phyloP scores from a whole-genome alignment of 1,140 invertebrate genomes.

The Fopius arisanus region DNA sequence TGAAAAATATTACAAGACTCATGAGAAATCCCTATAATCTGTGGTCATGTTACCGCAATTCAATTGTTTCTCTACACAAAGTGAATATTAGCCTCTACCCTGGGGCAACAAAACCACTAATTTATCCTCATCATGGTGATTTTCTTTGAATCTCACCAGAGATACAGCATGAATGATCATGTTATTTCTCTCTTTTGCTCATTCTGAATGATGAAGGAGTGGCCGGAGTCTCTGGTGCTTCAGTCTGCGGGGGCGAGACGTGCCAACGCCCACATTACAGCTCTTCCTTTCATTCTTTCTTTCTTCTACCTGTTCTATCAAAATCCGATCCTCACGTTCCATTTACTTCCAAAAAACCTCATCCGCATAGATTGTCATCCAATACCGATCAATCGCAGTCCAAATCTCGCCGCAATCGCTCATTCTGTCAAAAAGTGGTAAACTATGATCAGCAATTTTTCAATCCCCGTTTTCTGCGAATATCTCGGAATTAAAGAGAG shows the following conservation, averaged over 20 bases:
- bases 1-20: background rate
- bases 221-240: background rate
- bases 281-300: background rate
- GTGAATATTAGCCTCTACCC: background rate
- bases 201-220: constrained; percentile 1
- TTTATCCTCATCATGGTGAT: constrained; percentile 5
- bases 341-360: background rate
- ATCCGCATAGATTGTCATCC: too few relatives aligned
- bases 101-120: background rate
- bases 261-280: constrained; percentile 3
- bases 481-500: too few relatives aligned
- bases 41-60: background rate
- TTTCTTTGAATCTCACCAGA: background rate
- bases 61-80: constrained; percentile 7
- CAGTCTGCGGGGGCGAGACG: constrained; percentile 19
- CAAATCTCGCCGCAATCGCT: too few relatives aligned
- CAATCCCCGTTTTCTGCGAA: too few relatives aligned
- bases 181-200: background rate
- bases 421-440: too few relatives aligned
- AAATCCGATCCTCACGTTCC: background rate
- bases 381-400: too few relatives aligned
- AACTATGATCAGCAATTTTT: too few relatives aligned
- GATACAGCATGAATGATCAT: background rate
- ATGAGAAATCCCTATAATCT: background rate
- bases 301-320: background rate